These are phyloP conservation scores for Plumapathes pennacea DNA, from an alignment of 92 coral and sea anemone species.

Conservation along the genomic window DNA sequence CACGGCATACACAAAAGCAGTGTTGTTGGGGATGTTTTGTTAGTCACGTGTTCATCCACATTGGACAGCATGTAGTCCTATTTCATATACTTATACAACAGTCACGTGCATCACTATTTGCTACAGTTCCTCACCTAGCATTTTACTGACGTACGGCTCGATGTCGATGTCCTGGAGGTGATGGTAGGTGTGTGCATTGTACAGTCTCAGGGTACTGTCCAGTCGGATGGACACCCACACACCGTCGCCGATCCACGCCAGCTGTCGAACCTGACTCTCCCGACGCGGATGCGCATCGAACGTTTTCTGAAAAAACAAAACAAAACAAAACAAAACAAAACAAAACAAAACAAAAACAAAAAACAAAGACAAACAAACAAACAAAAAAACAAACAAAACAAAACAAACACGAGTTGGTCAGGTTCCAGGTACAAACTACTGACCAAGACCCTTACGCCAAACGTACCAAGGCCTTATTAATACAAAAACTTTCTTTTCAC, in stretches of 20 bases:
- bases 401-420: background rate
- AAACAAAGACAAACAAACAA: background rate
- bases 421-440: background rate
- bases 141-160: constrained; percentile 95
- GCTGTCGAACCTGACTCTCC: constrained; percentile 98
- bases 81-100: no score
- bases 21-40: no score
- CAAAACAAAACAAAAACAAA: no score
- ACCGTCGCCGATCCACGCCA: constrained; percentile 99
- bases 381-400: background rate
- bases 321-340: background rate
- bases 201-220: constrained; percentile 94
- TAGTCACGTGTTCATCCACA: no score
- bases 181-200: constrained; percentile 93
- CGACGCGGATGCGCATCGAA: constrained; percentile 99
- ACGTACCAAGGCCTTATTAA: no score
- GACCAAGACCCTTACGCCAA: background rate
- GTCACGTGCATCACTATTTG: no score
- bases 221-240: constrained; percentile 99
- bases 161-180: constrained; percentile 97
- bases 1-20: no score
- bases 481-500: no score
- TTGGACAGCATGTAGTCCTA: no score
- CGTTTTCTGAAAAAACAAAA: constrained; percentile 62
- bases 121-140: constrained; percentile 82